Evolutionary conservation across 2,888 invertebrate species (phyloP), one percentile per base, ranked within the genome.

Genomic region (Perdita meconis): DNA sequence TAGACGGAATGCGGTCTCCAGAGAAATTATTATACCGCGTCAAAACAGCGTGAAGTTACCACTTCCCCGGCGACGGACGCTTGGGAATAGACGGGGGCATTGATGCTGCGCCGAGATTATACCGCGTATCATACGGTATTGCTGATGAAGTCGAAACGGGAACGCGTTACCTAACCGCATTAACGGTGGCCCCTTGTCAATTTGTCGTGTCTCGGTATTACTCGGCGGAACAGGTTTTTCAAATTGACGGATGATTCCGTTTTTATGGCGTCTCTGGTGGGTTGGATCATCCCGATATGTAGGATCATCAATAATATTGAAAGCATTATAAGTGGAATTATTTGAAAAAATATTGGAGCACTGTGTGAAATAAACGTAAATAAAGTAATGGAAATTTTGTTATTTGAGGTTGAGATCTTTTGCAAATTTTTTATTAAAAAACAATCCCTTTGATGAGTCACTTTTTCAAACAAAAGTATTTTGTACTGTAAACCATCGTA

Each of bases 1-100:
- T 72, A 63, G 68, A 42, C 56, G 55, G 67, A 65, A 51, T 40
- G 6, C 26, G 38, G 80, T 64, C 85, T 73, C 86, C 40, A 44
- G 83, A 85, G 86, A 83, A 85, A 83, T 85, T 79, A 83, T 81
- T 85, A 83, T 67, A 63, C 65, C 75, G 67, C 67, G 79, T 83
- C 66, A 79, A 79, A 81, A 83, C 71, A 78, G 70, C 75, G 73
- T 67, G 61, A 75, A 83, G 73, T 81, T 71, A 55, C 63, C 73
- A 51, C 64, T 68, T 74, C 70, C 67, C 68, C 38, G 51, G 12
- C 59, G 65, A 47, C 56, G 10, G 40, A 40, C 78, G 38, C 65
- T n/a, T 36, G 84, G 82, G 74, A 82, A 67, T 77, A 51, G n/a
- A n/a, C 30, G 22, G 38, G 67, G 24, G 59, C 57, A 78, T 68